A percentile compares a stretch with the other conserved stretches of the same genome.
These are phyloP conservation scores for Eospalax fontanierii DNA, from an alignment of 2,797 vertebrate genomes.

Conservation along the genomic window DNA sequence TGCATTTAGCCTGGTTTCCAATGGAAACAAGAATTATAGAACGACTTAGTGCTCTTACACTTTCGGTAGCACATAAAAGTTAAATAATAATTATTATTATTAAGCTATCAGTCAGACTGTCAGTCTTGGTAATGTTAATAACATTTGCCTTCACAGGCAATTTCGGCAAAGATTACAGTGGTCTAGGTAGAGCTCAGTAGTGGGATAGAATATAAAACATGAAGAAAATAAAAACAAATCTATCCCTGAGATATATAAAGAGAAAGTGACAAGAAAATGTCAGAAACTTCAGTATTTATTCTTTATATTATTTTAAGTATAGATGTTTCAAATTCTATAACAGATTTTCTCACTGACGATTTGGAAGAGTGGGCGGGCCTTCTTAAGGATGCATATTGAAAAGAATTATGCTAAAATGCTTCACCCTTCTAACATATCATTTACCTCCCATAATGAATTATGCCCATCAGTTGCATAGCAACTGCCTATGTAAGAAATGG, in stretches of 20 bases:
- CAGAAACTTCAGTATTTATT: conserved; percentile 31
- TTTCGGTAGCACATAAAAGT: conserved; percentile 66
- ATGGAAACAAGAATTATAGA: conserved; percentile 73
- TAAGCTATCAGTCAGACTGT: conserved; percentile 63
- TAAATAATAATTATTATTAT: conserved; percentile 73
- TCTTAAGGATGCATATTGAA: conserved; percentile 44
- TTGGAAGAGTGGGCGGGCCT: background rate
- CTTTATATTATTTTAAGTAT: conserved; percentile 17
- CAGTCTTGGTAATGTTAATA: conserved; percentile 61
- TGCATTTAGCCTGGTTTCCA: conserved; percentile 72
- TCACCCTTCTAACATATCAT: conserved; percentile 37
- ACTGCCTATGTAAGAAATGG: background rate
- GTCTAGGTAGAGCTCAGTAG: background rate
- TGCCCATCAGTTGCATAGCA: background rate
- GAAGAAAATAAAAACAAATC: conserved; percentile 63
- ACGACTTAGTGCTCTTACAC: conserved; percentile 32
- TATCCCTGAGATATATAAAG: conserved; percentile 23
- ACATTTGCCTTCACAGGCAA: conserved; percentile 23
- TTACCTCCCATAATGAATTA: conserved; percentile 43
- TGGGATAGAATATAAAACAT: conserved; percentile 34
- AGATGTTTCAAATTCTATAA: conserved; percentile 46
- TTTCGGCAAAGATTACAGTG: conserved; percentile 59
- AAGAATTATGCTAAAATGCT: conserved; percentile 40
- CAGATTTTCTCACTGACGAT: conserved; percentile 9
- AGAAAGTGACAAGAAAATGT: conserved; percentile 50